Conservation (phyloP, 2,888 invertebrate species). For the Aradus depressus region DNA sequence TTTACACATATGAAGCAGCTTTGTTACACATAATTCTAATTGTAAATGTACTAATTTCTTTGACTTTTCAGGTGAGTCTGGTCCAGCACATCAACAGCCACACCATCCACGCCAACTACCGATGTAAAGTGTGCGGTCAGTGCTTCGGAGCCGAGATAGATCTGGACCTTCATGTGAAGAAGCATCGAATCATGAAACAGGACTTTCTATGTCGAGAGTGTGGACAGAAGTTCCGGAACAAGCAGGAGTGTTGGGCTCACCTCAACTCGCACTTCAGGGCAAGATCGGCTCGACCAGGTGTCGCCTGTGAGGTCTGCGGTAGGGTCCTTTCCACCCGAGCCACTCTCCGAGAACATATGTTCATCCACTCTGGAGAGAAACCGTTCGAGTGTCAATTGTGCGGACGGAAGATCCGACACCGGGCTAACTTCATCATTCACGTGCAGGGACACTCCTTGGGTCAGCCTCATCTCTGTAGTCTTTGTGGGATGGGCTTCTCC, state of each 20-base stretch:
- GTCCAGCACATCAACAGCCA: conserved; percentile 15
- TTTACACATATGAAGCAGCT: too few species aligned
- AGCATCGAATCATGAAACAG: conserved; percentile 18
- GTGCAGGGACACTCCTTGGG: conserved; percentile 23
- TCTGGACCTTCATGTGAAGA: conserved; percentile 21
- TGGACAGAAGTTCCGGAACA: conserved; percentile 33
- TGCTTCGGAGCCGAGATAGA: conserved; percentile 18
- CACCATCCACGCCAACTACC: conserved; percentile 10
- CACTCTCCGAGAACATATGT: conserved; percentile 29
- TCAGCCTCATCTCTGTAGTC: conserved; percentile 18
- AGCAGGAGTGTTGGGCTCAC: conserved; percentile 28
- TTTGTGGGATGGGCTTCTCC: conserved; percentile 24
- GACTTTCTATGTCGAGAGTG: conserved; percentile 30
- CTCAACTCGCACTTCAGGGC: conserved; percentile 27
- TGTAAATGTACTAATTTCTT: too few species aligned
- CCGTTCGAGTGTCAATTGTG: conserved; percentile 29
- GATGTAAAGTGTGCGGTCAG: conserved; percentile 20
- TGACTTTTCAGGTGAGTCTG: too few species aligned
- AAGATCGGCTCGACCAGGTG: conserved; percentile 8
- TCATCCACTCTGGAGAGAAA: conserved; percentile 29
- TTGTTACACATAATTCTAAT: too few species aligned
- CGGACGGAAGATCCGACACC: conserved; percentile 27
- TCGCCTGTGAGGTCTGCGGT: conserved; percentile 26
- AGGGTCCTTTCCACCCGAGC: conserved; percentile 27
- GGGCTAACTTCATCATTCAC: conserved; percentile 28